A percentile compares a stretch with the other conserved stretches of the same genome.
phyloP scores from a whole-genome alignment of 1,140 invertebrate species.

The Caenorhabditis tropicalis region DNA sequence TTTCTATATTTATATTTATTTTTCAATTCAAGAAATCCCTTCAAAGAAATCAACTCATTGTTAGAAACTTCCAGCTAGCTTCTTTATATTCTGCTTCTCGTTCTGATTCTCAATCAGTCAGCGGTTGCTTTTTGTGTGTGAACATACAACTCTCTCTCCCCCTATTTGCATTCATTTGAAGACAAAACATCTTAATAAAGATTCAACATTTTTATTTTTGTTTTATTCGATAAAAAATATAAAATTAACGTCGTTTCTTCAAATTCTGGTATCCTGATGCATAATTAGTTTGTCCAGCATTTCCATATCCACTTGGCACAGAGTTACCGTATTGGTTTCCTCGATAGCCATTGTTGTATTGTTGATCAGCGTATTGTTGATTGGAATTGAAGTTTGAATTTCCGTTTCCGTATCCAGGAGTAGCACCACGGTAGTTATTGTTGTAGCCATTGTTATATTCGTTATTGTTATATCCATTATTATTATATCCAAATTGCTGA shows the following conservation, averaged over 20 bases:
- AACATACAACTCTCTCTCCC: background rate
- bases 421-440: background rate
- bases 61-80: slow-evolving; percentile 17
- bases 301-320: background rate
- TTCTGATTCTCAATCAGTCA: slow-evolving; percentile 40
- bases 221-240: background rate
- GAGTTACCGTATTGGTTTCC: background rate
- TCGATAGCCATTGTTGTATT: slow-evolving; percentile 2
- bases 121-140: slow-evolving; percentile 23
- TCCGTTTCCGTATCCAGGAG: background rate
- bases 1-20: slow-evolving; percentile 37
- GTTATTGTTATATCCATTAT: background rate
- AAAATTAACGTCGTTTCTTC: background rate
- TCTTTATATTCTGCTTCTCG: slow-evolving; percentile 21
- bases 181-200: background rate
- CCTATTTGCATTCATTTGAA: slow-evolving; percentile 13
- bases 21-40: background rate
- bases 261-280: slow-evolving; percentile 4
- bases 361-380: slow-evolving; percentile 8
- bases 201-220: background rate
- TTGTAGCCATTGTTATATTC: background rate
- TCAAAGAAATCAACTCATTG: background rate
- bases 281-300: background rate
- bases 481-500: background rate
- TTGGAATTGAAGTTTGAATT: slow-evolving; percentile 23